phyloP scores from a whole-genome alignment of 64 coral and sea anemone genomes.

The Porites lutea region DNA sequence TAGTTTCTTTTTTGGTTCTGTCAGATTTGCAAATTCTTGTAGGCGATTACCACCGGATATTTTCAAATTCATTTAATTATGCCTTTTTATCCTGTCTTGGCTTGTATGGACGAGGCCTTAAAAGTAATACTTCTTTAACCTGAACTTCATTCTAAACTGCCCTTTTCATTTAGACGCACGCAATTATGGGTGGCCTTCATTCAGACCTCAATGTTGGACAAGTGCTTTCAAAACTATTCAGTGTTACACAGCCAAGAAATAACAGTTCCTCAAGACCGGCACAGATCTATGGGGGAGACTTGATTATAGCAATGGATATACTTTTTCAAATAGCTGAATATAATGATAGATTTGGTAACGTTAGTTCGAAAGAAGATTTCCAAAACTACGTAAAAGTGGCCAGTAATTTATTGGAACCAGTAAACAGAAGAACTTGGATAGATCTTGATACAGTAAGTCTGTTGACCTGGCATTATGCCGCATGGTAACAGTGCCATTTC shows the following conservation, averaged over 20 bases:
- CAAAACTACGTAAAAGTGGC: background rate
- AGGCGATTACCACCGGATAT: no score
- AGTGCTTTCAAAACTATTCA: background rate
- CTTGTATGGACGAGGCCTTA: no score
- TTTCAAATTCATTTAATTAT: no score
- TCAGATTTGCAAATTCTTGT: no score
- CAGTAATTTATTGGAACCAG: background rate
- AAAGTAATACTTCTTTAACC: no score
- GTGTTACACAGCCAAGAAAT: background rate
- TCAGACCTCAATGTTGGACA: background rate
- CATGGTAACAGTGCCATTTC: no score
- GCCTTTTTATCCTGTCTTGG: no score
- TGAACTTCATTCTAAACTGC: background rate
- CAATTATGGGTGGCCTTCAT: background rate
- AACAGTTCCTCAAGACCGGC: background rate
- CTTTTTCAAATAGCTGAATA: background rate
- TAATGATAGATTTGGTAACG: background rate
- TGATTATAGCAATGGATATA: constrained; percentile 1
- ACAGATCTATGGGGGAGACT: background rate
- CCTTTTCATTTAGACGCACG: background rate
- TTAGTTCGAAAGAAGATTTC: background rate
- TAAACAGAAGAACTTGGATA: background rate
- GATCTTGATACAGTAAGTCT: background rate
- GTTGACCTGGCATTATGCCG: no score
- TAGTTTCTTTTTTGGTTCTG: no score